These are phyloP conservation scores for Tetrao urogallus DNA, from an alignment of 2,113 vertebrate species.

Conservation along the genomic window DNA sequence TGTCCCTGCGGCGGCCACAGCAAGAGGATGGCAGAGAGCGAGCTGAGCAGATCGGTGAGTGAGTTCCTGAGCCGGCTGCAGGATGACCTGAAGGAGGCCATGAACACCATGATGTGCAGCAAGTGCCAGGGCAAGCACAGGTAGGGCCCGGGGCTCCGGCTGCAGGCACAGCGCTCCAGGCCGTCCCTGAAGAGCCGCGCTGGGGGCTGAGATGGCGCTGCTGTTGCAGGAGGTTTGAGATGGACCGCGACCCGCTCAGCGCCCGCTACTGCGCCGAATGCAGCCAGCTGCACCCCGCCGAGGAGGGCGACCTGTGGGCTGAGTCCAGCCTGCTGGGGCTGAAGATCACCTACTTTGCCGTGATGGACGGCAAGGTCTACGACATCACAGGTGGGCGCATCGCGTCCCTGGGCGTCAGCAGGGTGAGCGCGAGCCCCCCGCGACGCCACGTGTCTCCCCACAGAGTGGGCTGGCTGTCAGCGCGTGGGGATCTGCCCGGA, in stretches of 20 bases:
- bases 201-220: neutral
- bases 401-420: neutral
- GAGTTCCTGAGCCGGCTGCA: conserved; percentile 93
- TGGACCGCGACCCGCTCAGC: conserved; percentile 86
- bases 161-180: accelerated
- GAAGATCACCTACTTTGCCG: conserved; percentile 93
- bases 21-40: conserved; percentile 89
- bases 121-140: conserved; percentile 95
- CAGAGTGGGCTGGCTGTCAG: conserved; percentile 97
- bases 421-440: neutral
- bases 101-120: conserved; percentile 98
- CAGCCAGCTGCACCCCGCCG: conserved; percentile 85
- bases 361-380: conserved; percentile 93
- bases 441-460: neutral
- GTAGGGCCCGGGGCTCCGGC: conserved; percentile 44
- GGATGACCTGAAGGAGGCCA: conserved; percentile 93
- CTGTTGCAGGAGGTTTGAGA: conserved; percentile 88
- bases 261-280: conserved; percentile 92
- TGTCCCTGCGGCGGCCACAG: conserved; percentile 59
- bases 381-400: conserved; percentile 94
- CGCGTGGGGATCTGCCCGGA: conserved; percentile 91
- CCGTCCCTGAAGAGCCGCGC: neutral
- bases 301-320: conserved; percentile 95
- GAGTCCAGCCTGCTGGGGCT: conserved; percentile 95
- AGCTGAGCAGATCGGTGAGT: conserved; percentile 90